These are phyloP conservation scores for Drosophila mettleri DNA, from an alignment of 2,888 invertebrate species.

Conservation along the genomic window DNA sequence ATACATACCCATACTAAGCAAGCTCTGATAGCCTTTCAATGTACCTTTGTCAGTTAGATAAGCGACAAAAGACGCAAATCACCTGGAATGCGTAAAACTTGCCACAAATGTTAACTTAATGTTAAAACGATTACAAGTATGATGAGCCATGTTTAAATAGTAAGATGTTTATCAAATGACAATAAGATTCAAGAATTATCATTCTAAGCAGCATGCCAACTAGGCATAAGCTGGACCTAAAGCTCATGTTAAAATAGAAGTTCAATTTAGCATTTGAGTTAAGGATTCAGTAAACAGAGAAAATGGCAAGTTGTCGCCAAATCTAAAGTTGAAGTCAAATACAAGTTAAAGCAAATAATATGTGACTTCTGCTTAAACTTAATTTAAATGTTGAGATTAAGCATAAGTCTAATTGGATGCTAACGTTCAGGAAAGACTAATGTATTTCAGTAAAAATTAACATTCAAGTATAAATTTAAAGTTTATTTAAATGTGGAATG, in stretches of 20 bases:
- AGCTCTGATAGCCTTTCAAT: constrained; percentile 17
- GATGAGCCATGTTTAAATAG: not conserved
- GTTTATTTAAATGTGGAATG: too few species aligned
- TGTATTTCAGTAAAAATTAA: too few species aligned
- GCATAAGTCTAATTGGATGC: too few species aligned
- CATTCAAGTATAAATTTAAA: too few species aligned
- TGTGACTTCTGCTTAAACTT: not conserved
- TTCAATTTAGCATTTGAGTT: not conserved
- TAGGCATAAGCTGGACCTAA: not conserved
- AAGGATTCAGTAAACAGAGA: not conserved
- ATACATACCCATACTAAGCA: not conserved
- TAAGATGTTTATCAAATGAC: not conserved
- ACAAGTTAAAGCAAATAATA: not conserved
- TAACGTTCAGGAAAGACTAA: not conserved
- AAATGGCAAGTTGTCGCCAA: not conserved
- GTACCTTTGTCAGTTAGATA: constrained; percentile 13
- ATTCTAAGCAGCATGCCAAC: not conserved
- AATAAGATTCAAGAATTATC: not conserved
- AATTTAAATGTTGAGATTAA: not conserved
- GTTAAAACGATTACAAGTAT: not conserved
- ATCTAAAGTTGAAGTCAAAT: not conserved
- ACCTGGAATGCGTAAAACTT: constrained; percentile 9
- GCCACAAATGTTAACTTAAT: not conserved
- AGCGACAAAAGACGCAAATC: constrained; percentile 14
- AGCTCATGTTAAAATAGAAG: not conserved